Conservation (phyloP, 2,888 invertebrate species). For the Brenthis daphne region DNA sequence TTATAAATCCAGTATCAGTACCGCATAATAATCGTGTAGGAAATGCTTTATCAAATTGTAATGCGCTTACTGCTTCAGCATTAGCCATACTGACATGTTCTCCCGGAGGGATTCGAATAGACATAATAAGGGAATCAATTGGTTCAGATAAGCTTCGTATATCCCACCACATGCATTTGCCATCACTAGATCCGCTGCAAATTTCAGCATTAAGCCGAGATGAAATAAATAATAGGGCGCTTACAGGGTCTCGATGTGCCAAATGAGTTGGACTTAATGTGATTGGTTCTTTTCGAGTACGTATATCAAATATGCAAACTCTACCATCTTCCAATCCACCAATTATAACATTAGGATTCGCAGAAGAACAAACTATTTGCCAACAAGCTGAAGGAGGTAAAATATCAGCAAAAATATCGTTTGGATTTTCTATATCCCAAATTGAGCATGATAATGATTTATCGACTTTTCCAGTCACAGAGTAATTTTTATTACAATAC, state of each 20-base stretch:
- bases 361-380: constrained; percentile 55
- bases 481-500: constrained; percentile 72
- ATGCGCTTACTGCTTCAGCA: constrained; percentile 82
- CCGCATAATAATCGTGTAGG: constrained; percentile 80
- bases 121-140: constrained; percentile 81
- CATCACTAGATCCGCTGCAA: constrained; percentile 84
- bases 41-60: constrained; percentile 86
- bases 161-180: constrained; percentile 86
- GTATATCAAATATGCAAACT: constrained; percentile 85
- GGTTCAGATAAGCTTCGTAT: constrained; percentile 82
- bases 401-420: constrained; percentile 45
- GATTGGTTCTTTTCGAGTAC: constrained; percentile 87
- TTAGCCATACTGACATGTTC: constrained; percentile 70
- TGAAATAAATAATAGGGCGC: constrained; percentile 78
- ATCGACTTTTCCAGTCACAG: constrained; percentile 43
- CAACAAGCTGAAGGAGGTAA: constrained; percentile 55
- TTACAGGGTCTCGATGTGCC: constrained; percentile 76
- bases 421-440: constrained; percentile 82
- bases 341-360: constrained; percentile 48
- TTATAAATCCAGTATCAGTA: constrained; percentile 62
- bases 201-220: constrained; percentile 83
- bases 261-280: constrained; percentile 80
- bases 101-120: constrained; percentile 73
- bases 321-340: constrained; percentile 60
- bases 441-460: constrained; percentile 80